Evolutionary conservation across 2,888 invertebrate genomes (phyloP), one percentile per base, ranked within the genome.

Genomic region (Phyto melanocephala): DNA sequence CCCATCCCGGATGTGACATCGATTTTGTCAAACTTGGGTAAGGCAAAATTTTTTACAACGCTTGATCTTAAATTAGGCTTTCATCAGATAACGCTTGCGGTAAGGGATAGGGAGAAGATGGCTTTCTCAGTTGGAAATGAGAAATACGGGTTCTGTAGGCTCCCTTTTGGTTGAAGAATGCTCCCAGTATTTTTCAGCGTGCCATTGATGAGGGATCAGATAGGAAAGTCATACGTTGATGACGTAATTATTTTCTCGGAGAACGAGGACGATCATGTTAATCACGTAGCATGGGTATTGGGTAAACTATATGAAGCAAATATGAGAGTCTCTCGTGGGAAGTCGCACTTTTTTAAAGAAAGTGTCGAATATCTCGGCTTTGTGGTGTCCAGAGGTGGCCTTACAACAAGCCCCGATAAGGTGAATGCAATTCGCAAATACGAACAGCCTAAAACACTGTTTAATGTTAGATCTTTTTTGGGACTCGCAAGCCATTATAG

Each of bases 141-240:
- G 8, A 84, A 83, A 15, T 84, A 84, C 47, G 84, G 81, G 28
- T 81, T 83, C 24, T 83, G 81, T 22, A 40, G 80, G 33, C 54
- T 83, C 3, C 78, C 78, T 5, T 80, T 76, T 28, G 72, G 76
- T 10, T 78, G 1, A 71, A 80, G 17, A 79, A 78, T 60, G 74
- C 78, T 5, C 63, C 75, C 8, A 50, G 56, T 10, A 71, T 78
- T 28, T 82, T 79, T 13, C 79, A 79, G 17, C 17, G 71, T 1
- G 67, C 78, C 11, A 79, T 82, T 40, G 65, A 79, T n/a, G n/a
- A 3, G 52, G 56, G 75, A 47, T 50, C 79, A 1, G 6, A 67
- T 1, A 35, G 68, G n/a, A 82, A 33, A 54, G 67, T 10, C 47
- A 3, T 76, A 71, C 15, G 33, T 81, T 10, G 76, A 83, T 42